Evolutionary conservation across 2,113 vertebrate genomes (phyloP).

Genomic region (Cyprinodon brontotheroides): DNA sequence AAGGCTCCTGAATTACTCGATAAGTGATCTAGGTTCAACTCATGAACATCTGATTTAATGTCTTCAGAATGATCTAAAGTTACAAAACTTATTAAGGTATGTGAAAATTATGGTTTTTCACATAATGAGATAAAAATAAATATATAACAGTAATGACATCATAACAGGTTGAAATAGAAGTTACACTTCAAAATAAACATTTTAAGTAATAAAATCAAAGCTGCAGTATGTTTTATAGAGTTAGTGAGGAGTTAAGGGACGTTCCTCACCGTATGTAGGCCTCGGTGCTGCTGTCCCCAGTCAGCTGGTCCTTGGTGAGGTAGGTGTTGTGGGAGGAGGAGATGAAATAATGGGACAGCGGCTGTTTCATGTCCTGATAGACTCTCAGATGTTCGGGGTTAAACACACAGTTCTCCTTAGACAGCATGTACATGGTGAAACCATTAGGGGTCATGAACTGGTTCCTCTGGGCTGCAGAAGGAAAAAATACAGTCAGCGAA

Average conservation of each 20-base stretch:
- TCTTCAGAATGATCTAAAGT: no score
- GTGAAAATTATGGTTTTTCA: no score
- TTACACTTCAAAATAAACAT: no score
- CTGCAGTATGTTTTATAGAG: no score
- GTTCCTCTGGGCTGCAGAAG: constrained; percentile 85
- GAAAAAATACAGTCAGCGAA: constrained; percentile 14
- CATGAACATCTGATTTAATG: no score
- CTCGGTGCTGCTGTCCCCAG: constrained; percentile 89
- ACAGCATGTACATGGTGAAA: constrained; percentile 96
- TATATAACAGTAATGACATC: no score
- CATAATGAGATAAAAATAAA: no score
- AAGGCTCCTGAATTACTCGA: no score
- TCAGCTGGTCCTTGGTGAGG: constrained; percentile 90
- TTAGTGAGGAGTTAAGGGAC: neutral
- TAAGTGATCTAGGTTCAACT: no score
- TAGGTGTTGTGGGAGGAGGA: constrained; percentile 98
- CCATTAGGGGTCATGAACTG: constrained; percentile 93
- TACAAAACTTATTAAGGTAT: no score
- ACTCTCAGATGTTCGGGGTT: constrained; percentile 82
- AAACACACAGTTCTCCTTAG: constrained; percentile 85
- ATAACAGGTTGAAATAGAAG: no score
- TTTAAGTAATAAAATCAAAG: no score
- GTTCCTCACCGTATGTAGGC: constrained; percentile 86
- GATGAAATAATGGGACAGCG: constrained; percentile 94
- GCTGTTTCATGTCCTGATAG: constrained; percentile 92